Evolutionary conservation across 2,888 invertebrate genomes (phyloP), one percentile per base, ranked within the genome.

Genomic region (Chironomus riparius): DNA sequence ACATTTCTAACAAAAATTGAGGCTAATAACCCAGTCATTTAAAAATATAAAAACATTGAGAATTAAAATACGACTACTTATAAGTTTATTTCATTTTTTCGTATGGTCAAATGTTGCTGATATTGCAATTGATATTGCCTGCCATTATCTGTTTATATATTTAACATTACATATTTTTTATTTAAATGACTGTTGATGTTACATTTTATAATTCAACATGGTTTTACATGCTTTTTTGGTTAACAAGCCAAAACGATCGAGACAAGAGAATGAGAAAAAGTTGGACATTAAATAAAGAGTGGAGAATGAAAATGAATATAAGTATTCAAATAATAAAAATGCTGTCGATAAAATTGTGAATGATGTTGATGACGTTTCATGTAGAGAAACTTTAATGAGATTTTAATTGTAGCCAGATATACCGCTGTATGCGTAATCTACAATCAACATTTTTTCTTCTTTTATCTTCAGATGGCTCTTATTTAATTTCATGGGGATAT

Each of bases 11-110:
- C 18, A 15, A 47, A 15, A 28, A 68, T 70, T 48, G 70, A 47
- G 70, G 70, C 70, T 70, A 70, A 70, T 70, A 70, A 70, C 70
- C 70, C 47, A 22, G 15, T 48, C 70, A 70, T 70, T 70, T 70
- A 70, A 70, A 47, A n/a, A 47, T 21, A 70, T 24, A 47, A 38
- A 38, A 38, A 38, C 38, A 38, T 38, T 38, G 38, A 38, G 38
- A 38, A 38, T 38, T 38, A 10, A 38, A 38, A 38, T 38, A 38
- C 38, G 38, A 38, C 38, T 38, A 38, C 38, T 38, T 38, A 38
- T 38, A 28, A 68, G 4, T 38, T 38, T 10, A 38, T 38, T 38
- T 38, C 68, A 24, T 15, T 68, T 68, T 68, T 68, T 68, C 5
- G 22, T n/a, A 13, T 28, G 68, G 24, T 68, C 24, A 15, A 56